These are phyloP conservation scores for Agrilus mali DNA, from an alignment of 2,888 invertebrate genomes.

Conservation along the genomic window DNA sequence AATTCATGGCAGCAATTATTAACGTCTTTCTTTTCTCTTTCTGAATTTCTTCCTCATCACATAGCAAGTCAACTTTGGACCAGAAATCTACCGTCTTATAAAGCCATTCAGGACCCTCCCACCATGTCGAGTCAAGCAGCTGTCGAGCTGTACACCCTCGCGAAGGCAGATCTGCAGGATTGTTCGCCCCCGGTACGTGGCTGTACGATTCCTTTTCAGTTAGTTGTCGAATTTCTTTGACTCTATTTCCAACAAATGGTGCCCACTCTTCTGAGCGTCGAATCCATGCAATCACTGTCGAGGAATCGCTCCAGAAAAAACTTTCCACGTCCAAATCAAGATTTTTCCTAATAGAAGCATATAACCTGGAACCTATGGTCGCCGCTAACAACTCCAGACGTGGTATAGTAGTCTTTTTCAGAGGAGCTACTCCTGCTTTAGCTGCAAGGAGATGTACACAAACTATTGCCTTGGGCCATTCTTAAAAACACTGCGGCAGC, in stretches of 20 bases:
- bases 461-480: too few relatives aligned
- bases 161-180: slow-evolving; percentile 21
- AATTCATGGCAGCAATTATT: slow-evolving; percentile 1
- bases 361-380: slow-evolving; percentile 2
- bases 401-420: slow-evolving; percentile 1
- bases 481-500: neutral
- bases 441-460: neutral
- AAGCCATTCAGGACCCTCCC: slow-evolving; percentile 22
- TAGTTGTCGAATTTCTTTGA: slow-evolving; percentile 17
- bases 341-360: neutral
- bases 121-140: slow-evolving; percentile 19
- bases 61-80: slow-evolving; percentile 8
- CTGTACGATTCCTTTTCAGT: slow-evolving; percentile 14
- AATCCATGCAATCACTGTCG: slow-evolving; percentile 18
- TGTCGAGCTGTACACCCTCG: slow-evolving; percentile 17
- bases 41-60: slow-evolving; percentile 7
- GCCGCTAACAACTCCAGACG: slow-evolving; percentile 5
- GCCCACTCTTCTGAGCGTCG: slow-evolving; percentile 14
- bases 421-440: slow-evolving; percentile 1
- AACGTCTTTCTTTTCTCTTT: slow-evolving; percentile 3
- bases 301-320: slow-evolving; percentile 17
- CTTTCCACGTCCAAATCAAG: slow-evolving; percentile 4
- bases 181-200: slow-evolving; percentile 18
- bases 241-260: slow-evolving; percentile 18
- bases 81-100: slow-evolving; percentile 11